Base-by-base conservation (phyloP, 2,888 invertebrate genomes). In the Mimachlamys varia region DNA sequence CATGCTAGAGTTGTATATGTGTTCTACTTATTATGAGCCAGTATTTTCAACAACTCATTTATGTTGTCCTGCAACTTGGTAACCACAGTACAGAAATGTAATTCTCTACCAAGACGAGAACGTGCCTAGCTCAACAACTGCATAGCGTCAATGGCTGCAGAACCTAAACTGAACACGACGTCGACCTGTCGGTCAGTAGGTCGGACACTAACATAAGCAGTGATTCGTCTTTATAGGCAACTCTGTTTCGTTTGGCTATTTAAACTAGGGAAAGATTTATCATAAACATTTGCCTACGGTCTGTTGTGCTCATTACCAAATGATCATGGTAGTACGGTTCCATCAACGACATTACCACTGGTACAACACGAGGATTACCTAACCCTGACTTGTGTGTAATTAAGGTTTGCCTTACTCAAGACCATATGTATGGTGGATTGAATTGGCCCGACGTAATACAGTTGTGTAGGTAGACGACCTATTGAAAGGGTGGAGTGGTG, bases 391-490 rank as follows among this genome's bases (percentile, higher is more conserved):
- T 27, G 10, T 1, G 76, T 76, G 76, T 76, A 76, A 27, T 76
- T 76, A 76, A 76, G 76, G 76, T 33, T 76, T 76, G 33, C 76
- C 76, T 76, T 76, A 76, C 27, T 76, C 27, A 33, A 76, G 33
- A 76, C 76, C 76, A 76, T 1, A 76, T 76, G 76, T 76, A 33
- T 76, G 27, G 33, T 15, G 76, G 13, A 76, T 76, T 10, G 27
- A 76, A 22, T 76, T 10, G 76, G 33, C n/a, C 33, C 17, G 33
- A 76, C 33, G 27, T 33, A 33, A 33, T 22, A 33, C 76, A 15
- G 12, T 33, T 27, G 76, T 76, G 12, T 76, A 33, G 76, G 76
- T 33, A 22, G 76, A 76, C 33, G 76, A 76, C 76, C 76, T 76
- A 76, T 27, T 76, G n/a, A 22, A 10, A 58, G 19, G 0, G 58